Conservation (phyloP, 2,113 vertebrate genomes). For the Notarius quadriscutis region DNA sequence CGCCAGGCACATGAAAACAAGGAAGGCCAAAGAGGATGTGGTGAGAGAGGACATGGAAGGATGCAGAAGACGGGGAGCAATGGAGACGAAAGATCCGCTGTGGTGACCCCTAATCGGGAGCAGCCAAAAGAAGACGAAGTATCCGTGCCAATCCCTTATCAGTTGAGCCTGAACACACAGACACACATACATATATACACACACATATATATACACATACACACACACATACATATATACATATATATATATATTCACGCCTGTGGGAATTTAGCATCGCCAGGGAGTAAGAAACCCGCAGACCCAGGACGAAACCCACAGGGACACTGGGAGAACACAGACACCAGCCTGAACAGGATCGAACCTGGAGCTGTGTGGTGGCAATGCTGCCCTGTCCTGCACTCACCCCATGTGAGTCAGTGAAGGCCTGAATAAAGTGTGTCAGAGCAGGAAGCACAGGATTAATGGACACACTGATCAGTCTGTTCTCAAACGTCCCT, state of each 20-base stretch:
- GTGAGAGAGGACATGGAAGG: no score
- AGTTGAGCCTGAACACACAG: no score
- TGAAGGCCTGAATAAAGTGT: neutral
- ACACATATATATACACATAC: no score
- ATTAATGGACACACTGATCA: neutral
- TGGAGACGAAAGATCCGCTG: no score
- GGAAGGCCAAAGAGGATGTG: no score
- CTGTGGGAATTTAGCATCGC: neutral
- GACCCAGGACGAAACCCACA: neutral
- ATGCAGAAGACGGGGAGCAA: no score
- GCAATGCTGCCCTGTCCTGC: neutral
- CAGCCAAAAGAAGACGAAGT: no score
- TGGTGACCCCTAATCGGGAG: no score
- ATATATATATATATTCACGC: neutral
- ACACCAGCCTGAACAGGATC: neutral
- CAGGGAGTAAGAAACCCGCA: neutral
- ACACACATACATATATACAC: neutral
- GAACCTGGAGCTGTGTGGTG: neutral
- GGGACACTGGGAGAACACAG: neutral
- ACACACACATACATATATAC: neutral
- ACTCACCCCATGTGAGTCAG: no score
- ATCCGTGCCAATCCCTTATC: no score
- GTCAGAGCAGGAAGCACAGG: neutral
- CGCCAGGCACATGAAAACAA: no score
- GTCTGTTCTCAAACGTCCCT: constrained; percentile 51